A percentile compares a stretch with the other conserved stretches of the same genome.
These are phyloP conservation scores for Ooceraea biroi DNA, from an alignment of 1,140 invertebrate genomes.

Conservation along the genomic window DNA sequence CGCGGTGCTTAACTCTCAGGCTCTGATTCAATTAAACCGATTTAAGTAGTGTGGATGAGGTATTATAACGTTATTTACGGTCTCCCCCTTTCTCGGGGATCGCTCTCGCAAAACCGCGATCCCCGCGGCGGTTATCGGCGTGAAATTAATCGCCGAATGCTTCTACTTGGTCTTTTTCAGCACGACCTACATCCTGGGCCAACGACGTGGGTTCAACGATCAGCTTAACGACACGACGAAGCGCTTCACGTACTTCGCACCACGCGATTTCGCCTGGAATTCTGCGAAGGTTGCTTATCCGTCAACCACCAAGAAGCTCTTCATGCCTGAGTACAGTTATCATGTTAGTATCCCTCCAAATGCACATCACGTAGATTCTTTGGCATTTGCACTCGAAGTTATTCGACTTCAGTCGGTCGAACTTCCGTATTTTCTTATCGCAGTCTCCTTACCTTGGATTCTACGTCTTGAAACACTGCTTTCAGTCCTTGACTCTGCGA, in stretches of 20 bases:
- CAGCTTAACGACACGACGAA: slow-evolving; percentile 92
- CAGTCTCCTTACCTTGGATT: slow-evolving; percentile 6
- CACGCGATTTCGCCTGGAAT: slow-evolving; percentile 94
- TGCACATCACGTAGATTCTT: neutral
- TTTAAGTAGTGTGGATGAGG: slow-evolving; percentile 25
- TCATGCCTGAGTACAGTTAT: slow-evolving; percentile 92
- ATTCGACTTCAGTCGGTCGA: neutral
- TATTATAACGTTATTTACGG: slow-evolving; percentile 19
- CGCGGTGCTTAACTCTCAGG: neutral
- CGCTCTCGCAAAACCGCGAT: neutral
- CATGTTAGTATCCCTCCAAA: slow-evolving; percentile 87
- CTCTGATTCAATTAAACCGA: slow-evolving; percentile 48
- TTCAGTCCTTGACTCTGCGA: neutral
- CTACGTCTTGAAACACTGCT: neutral
- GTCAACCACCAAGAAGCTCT: slow-evolving; percentile 93
- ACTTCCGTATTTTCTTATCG: neutral
- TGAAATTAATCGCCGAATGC: slow-evolving; percentile 19
- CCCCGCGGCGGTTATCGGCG: no score
- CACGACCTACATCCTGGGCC: slow-evolving; percentile 91
- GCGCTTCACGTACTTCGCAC: slow-evolving; percentile 96
- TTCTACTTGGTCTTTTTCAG: slow-evolving; percentile 86
- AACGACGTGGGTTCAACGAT: slow-evolving; percentile 91
- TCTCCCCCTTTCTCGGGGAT: neutral
- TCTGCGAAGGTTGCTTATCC: slow-evolving; percentile 90
- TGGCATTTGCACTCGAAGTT: neutral